phyloP scores from a whole-genome alignment of 2,888 invertebrate species.

The Drosophila crucigera region DNA sequence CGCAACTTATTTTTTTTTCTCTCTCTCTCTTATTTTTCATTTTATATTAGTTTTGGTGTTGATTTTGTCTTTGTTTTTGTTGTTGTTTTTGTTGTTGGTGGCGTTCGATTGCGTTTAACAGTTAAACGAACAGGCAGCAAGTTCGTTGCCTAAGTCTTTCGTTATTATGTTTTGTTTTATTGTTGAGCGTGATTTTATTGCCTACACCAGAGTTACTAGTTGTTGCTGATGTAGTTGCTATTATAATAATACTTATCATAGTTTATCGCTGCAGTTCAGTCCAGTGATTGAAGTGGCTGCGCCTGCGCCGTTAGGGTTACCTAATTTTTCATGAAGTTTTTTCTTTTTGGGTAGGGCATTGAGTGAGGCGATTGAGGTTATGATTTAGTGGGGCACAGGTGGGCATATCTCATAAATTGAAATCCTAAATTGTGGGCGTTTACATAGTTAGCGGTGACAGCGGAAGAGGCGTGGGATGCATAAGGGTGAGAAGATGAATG shows the following conservation, averaged over 20 bases:
- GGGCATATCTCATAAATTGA: constrained; percentile 57
- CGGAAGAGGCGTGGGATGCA: background rate
- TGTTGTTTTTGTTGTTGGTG: constrained; percentile 26
- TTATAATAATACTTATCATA: constrained; percentile 59
- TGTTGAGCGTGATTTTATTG: constrained; percentile 51
- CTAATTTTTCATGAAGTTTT: constrained; percentile 29
- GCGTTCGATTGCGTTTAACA: constrained; percentile 70
- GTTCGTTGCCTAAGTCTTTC: constrained; percentile 56
- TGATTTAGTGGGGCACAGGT: constrained; percentile 56
- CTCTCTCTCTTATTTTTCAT: constrained; percentile 15
- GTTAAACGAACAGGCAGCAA: constrained; percentile 56
- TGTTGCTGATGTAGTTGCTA: constrained; percentile 17
- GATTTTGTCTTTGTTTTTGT: constrained; percentile 51
- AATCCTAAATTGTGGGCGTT: constrained; percentile 46
- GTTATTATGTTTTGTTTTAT: constrained; percentile 25
- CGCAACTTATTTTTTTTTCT: constrained; percentile 34
- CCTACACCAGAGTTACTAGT: constrained; percentile 11
- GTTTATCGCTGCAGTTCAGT: constrained; percentile 51
- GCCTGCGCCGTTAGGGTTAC: constrained; percentile 61
- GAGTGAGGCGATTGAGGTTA: constrained; percentile 42
- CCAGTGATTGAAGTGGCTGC: constrained; percentile 53
- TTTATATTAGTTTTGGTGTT: constrained; percentile 45
- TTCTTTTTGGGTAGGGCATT: constrained; percentile 63
- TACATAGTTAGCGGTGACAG: constrained; percentile 42
- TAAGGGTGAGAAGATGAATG: constrained; percentile 8